Evolutionary conservation across 2,113 vertebrate species (phyloP).

Genomic region (Bufo gargarizans): DNA sequence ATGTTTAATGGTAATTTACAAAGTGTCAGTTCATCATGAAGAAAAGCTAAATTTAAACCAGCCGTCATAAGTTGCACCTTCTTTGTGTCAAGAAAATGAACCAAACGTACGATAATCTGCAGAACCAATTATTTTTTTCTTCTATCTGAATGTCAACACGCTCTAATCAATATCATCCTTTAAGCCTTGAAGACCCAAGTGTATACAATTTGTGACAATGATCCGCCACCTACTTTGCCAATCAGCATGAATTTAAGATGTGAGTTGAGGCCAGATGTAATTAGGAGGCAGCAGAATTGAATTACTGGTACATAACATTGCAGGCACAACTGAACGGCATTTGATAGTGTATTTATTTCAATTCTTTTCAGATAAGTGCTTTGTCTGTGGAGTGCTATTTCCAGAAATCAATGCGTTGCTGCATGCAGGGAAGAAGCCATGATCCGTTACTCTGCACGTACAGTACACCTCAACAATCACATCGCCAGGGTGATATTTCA

Average conservation of each 20-base stretch:
- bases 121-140: constrained; percentile 54
- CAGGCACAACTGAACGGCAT: constrained; percentile 51
- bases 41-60: constrained; percentile 52
- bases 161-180: constrained; percentile 59
- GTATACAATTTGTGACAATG: constrained; percentile 55
- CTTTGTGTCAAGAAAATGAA: constrained; percentile 48
- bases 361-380: constrained; percentile 57
- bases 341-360: constrained; percentile 58
- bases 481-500: constrained; percentile 33
- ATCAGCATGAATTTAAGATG: constrained; percentile 55
- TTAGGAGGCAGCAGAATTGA: constrained; percentile 52
- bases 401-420: constrained; percentile 47
- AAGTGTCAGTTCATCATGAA: constrained; percentile 46
- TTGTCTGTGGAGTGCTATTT: constrained; percentile 46
- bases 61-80: constrained; percentile 54
- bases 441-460: constrained; percentile 32
- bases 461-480: constrained; percentile 38
- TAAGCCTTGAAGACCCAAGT: constrained; percentile 54
- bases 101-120: constrained; percentile 35
- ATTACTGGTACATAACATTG: constrained; percentile 52
- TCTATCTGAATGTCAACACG: constrained; percentile 53
- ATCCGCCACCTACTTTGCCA: constrained; percentile 57
- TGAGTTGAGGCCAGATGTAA: constrained; percentile 47
- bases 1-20: constrained; percentile 43
- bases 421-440: constrained; percentile 28